Evolutionary conservation across 2,888 invertebrate genomes (phyloP).

Genomic region (Ptychoptera contaminata): DNA sequence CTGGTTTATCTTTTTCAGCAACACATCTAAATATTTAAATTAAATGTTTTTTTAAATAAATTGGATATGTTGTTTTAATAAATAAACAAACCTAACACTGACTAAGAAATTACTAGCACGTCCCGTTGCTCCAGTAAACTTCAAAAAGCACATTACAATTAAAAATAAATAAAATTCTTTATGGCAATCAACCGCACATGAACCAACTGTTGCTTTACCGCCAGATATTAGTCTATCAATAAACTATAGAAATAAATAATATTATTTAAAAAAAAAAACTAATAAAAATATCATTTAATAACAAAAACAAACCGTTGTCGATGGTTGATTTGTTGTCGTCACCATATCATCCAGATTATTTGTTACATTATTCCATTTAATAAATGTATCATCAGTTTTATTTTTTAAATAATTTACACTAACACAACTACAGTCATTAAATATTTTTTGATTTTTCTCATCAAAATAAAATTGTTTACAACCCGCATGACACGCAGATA

Average conservation of each 20-base stretch:
- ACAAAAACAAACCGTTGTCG: no score
- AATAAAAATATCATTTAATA: no score
- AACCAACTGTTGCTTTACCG: slow-evolving; percentile 35
- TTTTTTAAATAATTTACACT: background rate
- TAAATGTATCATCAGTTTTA: background rate
- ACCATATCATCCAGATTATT: no score
- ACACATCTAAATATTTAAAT: slow-evolving; percentile 38
- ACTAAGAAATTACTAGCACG: slow-evolving; percentile 46
- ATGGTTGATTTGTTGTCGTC: no score
- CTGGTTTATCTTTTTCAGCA: slow-evolving; percentile 54
- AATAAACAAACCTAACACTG: slow-evolving; percentile 31
- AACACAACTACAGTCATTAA: slow-evolving; percentile 7
- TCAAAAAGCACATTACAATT: slow-evolving; percentile 39
- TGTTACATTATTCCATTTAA: no score
- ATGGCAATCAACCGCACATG: slow-evolving; percentile 41
- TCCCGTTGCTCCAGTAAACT: slow-evolving; percentile 42
- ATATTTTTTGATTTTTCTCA: slow-evolving; percentile 1
- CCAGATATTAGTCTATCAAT: slow-evolving; percentile 10
- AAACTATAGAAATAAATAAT: no score
- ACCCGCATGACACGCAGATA: slow-evolving; percentile 69
- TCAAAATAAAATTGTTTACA: slow-evolving; percentile 31
- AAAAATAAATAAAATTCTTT: slow-evolving; percentile 38
- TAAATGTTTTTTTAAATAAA: background rate
- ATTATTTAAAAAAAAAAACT: no score
- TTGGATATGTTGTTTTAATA: background rate